These are phyloP conservation scores for Narcine bancroftii DNA, from an alignment of 2,113 vertebrate genomes.

Conservation along the genomic window DNA sequence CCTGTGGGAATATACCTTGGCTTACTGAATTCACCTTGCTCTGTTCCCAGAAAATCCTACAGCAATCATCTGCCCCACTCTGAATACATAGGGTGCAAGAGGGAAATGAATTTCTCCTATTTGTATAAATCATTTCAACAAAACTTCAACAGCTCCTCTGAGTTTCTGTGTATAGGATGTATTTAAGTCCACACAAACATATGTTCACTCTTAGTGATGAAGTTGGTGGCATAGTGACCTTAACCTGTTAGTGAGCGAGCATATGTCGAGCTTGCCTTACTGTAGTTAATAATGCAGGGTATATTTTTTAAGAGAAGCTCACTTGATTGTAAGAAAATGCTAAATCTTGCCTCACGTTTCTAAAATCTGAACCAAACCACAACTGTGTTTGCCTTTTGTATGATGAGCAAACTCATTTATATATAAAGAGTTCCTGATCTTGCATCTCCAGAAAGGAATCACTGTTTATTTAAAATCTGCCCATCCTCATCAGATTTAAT, in stretches of 20 bases:
- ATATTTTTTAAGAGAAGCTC: neutral
- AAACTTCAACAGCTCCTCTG: neutral
- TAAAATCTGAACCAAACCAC: neutral
- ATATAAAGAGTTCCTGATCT: neutral
- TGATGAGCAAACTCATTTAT: neutral
- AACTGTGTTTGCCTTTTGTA: neutral
- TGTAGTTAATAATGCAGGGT: neutral
- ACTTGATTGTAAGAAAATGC: neutral
- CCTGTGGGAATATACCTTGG: conserved; percentile 22
- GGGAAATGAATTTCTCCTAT: neutral
- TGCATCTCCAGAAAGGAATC: neutral
- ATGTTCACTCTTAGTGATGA: neutral
- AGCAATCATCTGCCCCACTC: neutral
- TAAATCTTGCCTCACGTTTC: neutral
- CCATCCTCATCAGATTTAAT: neutral
- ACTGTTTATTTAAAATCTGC: neutral
- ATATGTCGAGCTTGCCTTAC: neutral
- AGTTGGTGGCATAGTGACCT: neutral
- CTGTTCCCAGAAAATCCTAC: neutral
- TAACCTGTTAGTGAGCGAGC: neutral
- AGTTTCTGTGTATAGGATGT: neutral
- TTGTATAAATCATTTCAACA: neutral
- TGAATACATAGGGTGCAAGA: neutral
- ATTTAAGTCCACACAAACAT: neutral
- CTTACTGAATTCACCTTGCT: conserved; percentile 30